A percentile compares a stretch with the other conserved stretches of the same genome.
phyloP scores from a whole-genome alignment of 2,797 vertebrate species.

The Lemur catta region DNA sequence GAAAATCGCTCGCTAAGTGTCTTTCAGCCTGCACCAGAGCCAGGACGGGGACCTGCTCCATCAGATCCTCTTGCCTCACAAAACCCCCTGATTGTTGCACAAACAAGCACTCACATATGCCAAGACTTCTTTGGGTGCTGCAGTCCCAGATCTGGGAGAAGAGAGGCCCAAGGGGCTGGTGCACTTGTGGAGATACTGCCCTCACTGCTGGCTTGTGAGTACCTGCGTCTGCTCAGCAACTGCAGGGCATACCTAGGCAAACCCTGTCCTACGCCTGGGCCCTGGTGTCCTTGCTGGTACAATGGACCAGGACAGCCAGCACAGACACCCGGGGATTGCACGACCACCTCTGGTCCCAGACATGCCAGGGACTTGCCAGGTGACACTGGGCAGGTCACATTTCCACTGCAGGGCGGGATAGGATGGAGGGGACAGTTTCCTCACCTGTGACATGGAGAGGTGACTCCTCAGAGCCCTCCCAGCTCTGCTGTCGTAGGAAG shows the following conservation, averaged over 20 bases:
- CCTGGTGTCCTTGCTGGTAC: not conserved
- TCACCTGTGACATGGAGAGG: not conserved
- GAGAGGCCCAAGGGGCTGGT: not conserved
- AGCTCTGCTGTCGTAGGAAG: not conserved
- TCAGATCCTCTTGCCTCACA: no score
- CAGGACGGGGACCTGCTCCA: not conserved
- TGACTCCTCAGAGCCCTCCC: not conserved
- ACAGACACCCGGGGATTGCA: not conserved
- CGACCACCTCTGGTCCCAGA: not conserved
- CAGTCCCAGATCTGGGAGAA: not conserved
- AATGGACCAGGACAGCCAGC: not conserved
- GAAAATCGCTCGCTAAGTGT: not conserved
- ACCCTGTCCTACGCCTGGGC: not conserved
- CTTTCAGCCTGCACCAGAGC: not conserved
- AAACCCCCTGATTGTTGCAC: not conserved
- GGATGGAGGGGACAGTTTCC: not conserved
- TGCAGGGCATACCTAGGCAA: accelerated
- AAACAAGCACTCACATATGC: accelerated
- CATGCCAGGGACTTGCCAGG: not conserved
- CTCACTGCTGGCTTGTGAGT: accelerated
- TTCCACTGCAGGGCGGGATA: not conserved
- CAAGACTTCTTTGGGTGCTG: not conserved
- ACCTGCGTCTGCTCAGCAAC: not conserved
- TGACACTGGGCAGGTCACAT: not conserved
- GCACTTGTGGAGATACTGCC: no score